Conservation (phyloP, 2,113 vertebrate genomes). For the Nycticebus coucang region DNA sequence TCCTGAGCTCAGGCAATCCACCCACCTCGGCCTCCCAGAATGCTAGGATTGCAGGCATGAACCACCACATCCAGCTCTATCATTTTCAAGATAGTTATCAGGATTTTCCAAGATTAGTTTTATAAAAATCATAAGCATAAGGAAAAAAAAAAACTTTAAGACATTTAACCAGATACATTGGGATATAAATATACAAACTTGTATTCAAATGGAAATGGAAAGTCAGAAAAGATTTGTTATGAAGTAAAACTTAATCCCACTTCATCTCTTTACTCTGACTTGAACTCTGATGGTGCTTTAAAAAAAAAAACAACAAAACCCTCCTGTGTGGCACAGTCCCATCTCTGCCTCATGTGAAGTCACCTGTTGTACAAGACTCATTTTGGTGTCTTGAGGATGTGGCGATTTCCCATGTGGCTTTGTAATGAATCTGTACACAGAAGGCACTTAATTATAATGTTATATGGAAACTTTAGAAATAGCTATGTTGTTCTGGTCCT, state of each 20-base stretch:
- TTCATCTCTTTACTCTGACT: neutral
- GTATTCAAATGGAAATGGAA: neutral
- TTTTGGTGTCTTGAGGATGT: neutral
- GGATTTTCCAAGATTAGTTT: neutral
- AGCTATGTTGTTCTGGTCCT: neutral
- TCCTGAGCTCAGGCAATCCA: too few species aligned
- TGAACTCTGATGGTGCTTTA: neutral
- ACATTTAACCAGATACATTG: neutral
- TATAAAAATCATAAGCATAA: neutral
- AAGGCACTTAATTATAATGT: neutral
- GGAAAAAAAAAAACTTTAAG: neutral
- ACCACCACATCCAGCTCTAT: neutral
- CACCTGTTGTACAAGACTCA: neutral
- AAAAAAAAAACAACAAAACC: neutral
- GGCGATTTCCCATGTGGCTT: neutral
- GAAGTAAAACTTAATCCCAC: neutral
- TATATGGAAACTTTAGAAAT: neutral
- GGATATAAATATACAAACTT: neutral
- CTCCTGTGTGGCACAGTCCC: neutral
- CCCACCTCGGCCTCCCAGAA: too few species aligned
- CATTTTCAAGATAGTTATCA: slow-evolving; percentile 20
- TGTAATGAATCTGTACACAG: neutral
- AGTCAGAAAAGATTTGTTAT: neutral
- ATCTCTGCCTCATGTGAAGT: neutral
- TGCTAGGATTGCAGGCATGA: too few species aligned